Conservation (phyloP, 2,113 vertebrate species). For the Pagrus major region DNA sequence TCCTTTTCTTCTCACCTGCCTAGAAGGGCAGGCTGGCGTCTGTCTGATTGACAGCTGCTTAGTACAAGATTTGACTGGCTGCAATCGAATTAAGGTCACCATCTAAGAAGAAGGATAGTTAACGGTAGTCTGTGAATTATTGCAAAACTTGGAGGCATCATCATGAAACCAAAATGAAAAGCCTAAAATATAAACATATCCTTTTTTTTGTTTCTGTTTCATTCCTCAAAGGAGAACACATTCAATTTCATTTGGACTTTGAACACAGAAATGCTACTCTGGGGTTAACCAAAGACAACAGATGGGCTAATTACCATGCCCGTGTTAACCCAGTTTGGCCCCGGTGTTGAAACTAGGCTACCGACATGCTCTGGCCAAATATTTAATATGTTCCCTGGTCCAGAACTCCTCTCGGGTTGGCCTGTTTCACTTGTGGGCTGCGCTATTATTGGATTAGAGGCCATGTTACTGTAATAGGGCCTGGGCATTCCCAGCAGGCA, state of each 20-base stretch:
- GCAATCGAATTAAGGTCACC: not conserved
- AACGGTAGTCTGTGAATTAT: not conserved
- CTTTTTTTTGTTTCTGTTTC: not conserved
- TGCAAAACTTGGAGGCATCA: not conserved
- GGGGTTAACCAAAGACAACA: not conserved
- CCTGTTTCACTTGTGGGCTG: conserved; percentile 49
- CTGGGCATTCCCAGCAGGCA: conserved; percentile 71
- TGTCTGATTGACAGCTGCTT: not conserved
- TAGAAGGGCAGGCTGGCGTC: too few relatives aligned
- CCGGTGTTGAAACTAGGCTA: conserved; percentile 32
- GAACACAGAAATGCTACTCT: conserved; percentile 4
- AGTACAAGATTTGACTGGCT: not conserved
- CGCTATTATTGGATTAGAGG: conserved; percentile 73
- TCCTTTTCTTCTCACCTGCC: not conserved
- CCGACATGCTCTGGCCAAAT: conserved; percentile 34
- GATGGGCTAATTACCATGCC: conserved; percentile 20
- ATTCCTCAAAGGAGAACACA: not conserved
- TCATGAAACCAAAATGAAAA: not conserved
- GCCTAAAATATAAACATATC: not conserved
- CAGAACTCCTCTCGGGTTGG: conserved; percentile 33
- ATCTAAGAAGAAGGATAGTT: not conserved
- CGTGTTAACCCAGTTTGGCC: conserved; percentile 21
- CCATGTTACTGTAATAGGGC: conserved; percentile 75
- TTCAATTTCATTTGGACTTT: not conserved
- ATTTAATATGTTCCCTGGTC: conserved; percentile 47